These are phyloP conservation scores for Zaprionus vittiger DNA, from an alignment of 1,140 invertebrate species.

Conservation along the genomic window DNA sequence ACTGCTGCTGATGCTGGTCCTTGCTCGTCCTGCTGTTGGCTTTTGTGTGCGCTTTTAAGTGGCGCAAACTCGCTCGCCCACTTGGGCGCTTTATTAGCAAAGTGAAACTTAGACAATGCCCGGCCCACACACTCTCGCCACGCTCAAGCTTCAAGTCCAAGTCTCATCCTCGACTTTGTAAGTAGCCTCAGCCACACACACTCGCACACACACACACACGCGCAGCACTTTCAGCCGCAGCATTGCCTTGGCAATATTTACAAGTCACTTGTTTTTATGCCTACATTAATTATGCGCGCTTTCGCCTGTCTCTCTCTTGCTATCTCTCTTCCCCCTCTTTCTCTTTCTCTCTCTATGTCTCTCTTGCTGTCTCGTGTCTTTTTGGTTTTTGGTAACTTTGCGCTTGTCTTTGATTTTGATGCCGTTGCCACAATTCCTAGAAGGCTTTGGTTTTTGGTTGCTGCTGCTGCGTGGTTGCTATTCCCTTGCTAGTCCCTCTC, in stretches of 20 bases:
- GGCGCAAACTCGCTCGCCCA: slow-evolving; percentile 64
- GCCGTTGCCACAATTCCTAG: slow-evolving; percentile 67
- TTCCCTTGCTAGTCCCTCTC: slow-evolving; percentile 21
- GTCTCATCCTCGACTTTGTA: slow-evolving; percentile 52
- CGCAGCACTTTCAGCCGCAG: slow-evolving; percentile 28
- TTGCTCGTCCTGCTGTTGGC: slow-evolving; percentile 18
- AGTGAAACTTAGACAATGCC: slow-evolving; percentile 67
- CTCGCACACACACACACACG: slow-evolving; percentile 20
- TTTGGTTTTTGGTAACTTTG: slow-evolving; percentile 69
- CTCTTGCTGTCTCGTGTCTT: slow-evolving; percentile 43
- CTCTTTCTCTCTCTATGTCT: background rate
- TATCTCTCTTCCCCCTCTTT: background rate
- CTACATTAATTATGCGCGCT: slow-evolving; percentile 82
- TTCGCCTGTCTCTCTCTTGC: slow-evolving; percentile 21
- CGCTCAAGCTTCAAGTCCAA: background rate
- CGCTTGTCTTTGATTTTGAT: slow-evolving; percentile 79
- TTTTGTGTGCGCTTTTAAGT: slow-evolving; percentile 77
- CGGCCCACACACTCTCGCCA: slow-evolving; percentile 1
- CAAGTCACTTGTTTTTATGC: slow-evolving; percentile 83
- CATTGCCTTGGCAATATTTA: slow-evolving; percentile 79
- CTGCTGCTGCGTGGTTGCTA: slow-evolving; percentile 32
- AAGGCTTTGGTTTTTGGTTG: slow-evolving; percentile 64
- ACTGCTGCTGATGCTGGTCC: background rate
- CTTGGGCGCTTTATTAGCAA: slow-evolving; percentile 66
- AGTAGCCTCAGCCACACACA: slow-evolving; percentile 59